Conservation (phyloP, 2,888 invertebrate species). For the Trichogramma evanescens region DNA sequence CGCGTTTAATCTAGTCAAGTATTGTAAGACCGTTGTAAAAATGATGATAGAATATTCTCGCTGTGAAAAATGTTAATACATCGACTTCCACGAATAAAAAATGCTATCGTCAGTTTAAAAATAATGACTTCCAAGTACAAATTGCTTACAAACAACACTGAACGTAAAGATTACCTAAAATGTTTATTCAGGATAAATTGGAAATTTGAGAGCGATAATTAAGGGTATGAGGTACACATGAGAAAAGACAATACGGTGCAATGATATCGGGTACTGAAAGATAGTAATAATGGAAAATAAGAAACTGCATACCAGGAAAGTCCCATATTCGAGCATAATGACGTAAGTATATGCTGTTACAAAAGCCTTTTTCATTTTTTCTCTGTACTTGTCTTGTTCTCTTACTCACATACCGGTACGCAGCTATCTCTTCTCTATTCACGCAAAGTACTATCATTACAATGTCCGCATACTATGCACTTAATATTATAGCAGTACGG, state of each 20-base stretch:
- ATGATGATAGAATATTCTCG: too few relatives aligned
- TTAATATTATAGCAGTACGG: slow-evolving; percentile 3
- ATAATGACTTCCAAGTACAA: too few relatives aligned
- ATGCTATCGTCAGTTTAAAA: too few relatives aligned
- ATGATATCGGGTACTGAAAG: slow-evolving; percentile 28
- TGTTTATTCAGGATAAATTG: neutral
- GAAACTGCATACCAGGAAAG: slow-evolving; percentile 29
- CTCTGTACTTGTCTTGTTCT: slow-evolving; percentile 9
- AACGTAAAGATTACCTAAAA: too few relatives aligned
- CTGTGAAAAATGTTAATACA: too few relatives aligned
- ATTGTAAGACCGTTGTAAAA: too few relatives aligned
- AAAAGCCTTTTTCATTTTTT: slow-evolving; percentile 15
- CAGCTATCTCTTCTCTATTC: slow-evolving; percentile 21
- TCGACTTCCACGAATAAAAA: too few relatives aligned
- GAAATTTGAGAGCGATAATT: slow-evolving; percentile 7
- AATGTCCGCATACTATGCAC: slow-evolving; percentile 18
- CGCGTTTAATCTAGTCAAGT: too few relatives aligned
- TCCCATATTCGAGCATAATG: slow-evolving; percentile 29
- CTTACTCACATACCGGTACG: slow-evolving; percentile 1
- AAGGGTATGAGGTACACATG: slow-evolving; percentile 6
- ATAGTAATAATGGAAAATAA: slow-evolving; percentile 31
- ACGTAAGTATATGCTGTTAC: slow-evolving; percentile 35
- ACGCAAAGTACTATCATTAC: slow-evolving; percentile 29
- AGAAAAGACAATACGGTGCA: slow-evolving; percentile 6
- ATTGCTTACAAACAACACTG: too few relatives aligned